phyloP scores from a whole-genome alignment of 2,113 vertebrate genomes.

The Pygoscelis antarcticus region DNA sequence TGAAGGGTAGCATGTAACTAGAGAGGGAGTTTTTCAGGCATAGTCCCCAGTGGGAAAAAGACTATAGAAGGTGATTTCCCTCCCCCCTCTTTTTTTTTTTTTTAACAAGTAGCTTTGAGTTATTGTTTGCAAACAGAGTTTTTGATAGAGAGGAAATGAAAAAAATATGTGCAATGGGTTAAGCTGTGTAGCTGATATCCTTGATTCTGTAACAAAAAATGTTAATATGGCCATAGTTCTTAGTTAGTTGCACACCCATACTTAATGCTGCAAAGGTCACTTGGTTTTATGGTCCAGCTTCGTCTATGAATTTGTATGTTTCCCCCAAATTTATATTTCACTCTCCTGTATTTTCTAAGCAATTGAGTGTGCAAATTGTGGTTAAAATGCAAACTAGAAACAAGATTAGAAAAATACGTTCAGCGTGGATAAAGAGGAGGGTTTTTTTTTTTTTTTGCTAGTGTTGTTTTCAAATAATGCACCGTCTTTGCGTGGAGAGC shows the following conservation, averaged over 20 bases:
- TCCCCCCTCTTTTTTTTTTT: background rate
- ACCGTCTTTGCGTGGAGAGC: slow-evolving; percentile 25
- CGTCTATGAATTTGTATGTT: background rate
- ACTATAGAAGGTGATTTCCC: background rate
- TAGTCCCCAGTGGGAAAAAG: background rate
- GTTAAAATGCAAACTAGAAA: background rate
- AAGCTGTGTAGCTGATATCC: slow-evolving; percentile 6
- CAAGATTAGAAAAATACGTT: background rate
- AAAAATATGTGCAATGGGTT: background rate
- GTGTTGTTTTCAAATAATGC: slow-evolving; percentile 6
- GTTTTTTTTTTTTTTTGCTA: background rate
- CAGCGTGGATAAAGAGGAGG: background rate
- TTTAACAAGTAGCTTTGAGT: background rate
- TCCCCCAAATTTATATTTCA: background rate
- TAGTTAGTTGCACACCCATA: background rate
- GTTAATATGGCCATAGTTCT: background rate
- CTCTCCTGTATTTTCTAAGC: background rate
- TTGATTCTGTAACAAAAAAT: slow-evolving; percentile 27
- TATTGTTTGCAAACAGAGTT: slow-evolving; percentile 26
- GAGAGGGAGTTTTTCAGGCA: slow-evolving; percentile 9
- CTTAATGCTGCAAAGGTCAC: slow-evolving; percentile 54
- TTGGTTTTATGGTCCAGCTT: slow-evolving; percentile 5
- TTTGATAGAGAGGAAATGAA: slow-evolving; percentile 37
- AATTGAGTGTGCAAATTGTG: background rate
- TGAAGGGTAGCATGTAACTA: background rate